Percentiles rank a stretch among this genome's conserved stretches.
Evolutionary conservation across 2,797 vertebrate species (phyloP).

Genomic region (Paguma larvata): DNA sequence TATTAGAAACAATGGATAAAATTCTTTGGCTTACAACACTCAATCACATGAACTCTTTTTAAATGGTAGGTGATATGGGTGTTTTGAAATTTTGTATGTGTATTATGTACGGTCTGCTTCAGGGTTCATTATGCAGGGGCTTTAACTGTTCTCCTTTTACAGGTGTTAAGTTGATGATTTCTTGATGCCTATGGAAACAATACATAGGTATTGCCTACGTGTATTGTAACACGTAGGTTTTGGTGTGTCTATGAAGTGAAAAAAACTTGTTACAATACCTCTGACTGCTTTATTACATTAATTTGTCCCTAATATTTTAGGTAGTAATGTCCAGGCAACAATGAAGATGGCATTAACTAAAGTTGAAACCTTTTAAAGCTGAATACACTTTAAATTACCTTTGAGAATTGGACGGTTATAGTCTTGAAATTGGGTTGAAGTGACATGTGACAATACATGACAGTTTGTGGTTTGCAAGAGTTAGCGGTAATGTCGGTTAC

Average conservation of each 20-base stretch:
- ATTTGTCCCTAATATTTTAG: constrained; percentile 40
- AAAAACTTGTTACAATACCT: neutral
- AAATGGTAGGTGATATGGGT: constrained; percentile 42
- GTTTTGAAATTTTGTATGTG: constrained; percentile 58
- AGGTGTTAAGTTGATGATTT: constrained; percentile 39
- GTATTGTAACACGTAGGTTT: too few relatives aligned
- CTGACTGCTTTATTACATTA: constrained; percentile 1
- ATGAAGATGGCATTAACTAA: constrained; percentile 46
- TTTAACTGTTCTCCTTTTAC: constrained; percentile 12
- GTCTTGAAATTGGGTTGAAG: constrained; percentile 63
- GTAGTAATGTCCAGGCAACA: constrained; percentile 19
- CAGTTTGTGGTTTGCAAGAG: constrained; percentile 54
- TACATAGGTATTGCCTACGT: too few relatives aligned
- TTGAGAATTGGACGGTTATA: constrained; percentile 53
- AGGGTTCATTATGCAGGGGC: constrained; percentile 61
- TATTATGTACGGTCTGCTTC: constrained; percentile 9
- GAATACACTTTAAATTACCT: constrained; percentile 57
- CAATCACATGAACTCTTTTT: constrained; percentile 49
- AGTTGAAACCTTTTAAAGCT: constrained; percentile 59
- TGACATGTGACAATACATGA: constrained; percentile 70
- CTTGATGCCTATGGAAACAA: constrained; percentile 41
- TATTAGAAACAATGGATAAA: constrained; percentile 72
- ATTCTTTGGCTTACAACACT: constrained; percentile 52
- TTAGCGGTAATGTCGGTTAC: constrained; percentile 17
- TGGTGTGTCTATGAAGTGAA: neutral